Evolutionary conservation across 2,113 vertebrate genomes (phyloP).

Genomic region (Gallinago jamesoni): DNA sequence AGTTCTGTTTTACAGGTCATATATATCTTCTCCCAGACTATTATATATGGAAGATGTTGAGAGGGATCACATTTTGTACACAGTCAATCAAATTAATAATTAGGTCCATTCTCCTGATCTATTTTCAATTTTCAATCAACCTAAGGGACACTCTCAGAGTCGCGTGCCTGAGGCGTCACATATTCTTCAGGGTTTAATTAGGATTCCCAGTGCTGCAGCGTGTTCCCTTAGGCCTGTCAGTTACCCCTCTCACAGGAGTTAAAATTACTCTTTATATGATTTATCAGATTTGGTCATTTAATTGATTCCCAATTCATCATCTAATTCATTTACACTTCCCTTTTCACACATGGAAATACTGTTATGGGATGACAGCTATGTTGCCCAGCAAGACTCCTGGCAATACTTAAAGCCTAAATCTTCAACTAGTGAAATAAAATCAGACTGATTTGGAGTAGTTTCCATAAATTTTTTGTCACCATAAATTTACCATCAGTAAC

Average conservation of each 20-base stretch:
- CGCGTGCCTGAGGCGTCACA: neutral
- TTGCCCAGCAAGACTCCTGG: neutral
- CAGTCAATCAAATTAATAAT: slow-evolving; percentile 52
- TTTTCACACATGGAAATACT: neutral
- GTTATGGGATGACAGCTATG: neutral
- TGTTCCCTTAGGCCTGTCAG: slow-evolving; percentile 32
- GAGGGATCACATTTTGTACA: neutral
- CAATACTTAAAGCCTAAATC: neutral
- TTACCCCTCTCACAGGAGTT: slow-evolving; percentile 4
- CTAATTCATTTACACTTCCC: slow-evolving; percentile 3
- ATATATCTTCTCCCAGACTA: neutral
- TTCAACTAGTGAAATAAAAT: neutral
- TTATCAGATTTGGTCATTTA: slow-evolving; percentile 34
- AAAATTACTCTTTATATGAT: slow-evolving; percentile 1
- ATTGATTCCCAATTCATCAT: slow-evolving; percentile 35
- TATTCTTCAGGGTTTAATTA: slow-evolving; percentile 50
- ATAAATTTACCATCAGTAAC: neutral
- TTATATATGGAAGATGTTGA: neutral
- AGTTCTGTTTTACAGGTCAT: neutral
- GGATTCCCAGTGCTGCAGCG: neutral
- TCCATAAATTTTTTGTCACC: neutral
- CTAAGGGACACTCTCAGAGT: neutral
- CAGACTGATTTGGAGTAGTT: neutral
- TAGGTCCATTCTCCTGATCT: slow-evolving; percentile 19
- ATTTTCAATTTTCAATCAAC: slow-evolving; percentile 31